A percentile compares a stretch with the other conserved stretches of the same genome.
Conservation (phyloP, 2,797 vertebrate genomes). For the Aphelocoma californica region DNA sequence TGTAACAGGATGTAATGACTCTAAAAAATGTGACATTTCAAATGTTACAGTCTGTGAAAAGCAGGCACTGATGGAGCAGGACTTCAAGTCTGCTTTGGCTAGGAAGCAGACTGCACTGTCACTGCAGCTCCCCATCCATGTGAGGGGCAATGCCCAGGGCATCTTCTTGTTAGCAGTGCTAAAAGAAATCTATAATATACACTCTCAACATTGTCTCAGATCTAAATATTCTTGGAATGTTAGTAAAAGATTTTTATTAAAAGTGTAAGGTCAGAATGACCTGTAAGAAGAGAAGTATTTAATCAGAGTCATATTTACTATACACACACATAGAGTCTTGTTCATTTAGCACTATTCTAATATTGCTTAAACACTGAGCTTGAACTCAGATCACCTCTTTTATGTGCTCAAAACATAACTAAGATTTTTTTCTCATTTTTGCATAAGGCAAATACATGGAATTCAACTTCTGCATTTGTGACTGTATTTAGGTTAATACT, state of each 20-base stretch:
- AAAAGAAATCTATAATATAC: neutral
- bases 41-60: neutral
- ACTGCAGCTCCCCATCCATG: neutral
- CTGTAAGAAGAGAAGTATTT: neutral
- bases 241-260: neutral
- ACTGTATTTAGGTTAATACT: neutral
- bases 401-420: neutral
- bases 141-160: fast-evolving
- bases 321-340: neutral
- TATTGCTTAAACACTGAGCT: neutral
- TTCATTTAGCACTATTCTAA: neutral
- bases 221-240: neutral
- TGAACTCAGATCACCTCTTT: neutral
- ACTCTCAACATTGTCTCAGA: neutral
- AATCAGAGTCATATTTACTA: neutral
- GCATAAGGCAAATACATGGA: neutral
- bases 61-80: fast-evolving
- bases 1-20: neutral
- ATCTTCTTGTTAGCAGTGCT: neutral
- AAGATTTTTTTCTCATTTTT: neutral
- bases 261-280: neutral
- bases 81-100: neutral
- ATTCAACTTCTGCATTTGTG: neutral
- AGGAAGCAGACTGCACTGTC: neutral
- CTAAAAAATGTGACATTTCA: neutral